Evolutionary conservation across 2,113 vertebrate genomes (phyloP), one percentile per base, ranked within the genome.

Genomic region (Tetrax tetrax): DNA sequence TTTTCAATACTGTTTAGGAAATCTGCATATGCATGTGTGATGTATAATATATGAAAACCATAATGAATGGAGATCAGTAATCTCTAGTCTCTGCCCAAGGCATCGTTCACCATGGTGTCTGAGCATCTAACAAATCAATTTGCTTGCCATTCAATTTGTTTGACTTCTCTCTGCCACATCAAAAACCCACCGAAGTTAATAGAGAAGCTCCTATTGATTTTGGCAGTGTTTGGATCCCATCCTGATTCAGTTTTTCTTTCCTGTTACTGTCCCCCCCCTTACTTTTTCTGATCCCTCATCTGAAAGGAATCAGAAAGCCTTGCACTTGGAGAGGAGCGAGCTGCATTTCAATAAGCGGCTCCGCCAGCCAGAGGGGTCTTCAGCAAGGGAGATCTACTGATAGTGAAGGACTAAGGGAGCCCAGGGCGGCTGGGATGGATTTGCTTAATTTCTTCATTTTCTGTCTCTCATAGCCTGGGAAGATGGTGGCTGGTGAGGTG

Each of bases 311-410:
- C 9, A 1, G 59, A 10, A 47, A 74, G 24, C 24, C 50, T 33
- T 0, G 0, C 28, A 4, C 33, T 37, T 2, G 1, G 43, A 47
- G 51, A 25, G 63, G 7, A n/a, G 14, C 0, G 11, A 88, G 76
- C 23, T 65, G 83, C 51, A 5, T 65, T 81, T 91, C 16, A 31
- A 5, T 59, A 5, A 3, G 25, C 78, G 47, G 50, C 8, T 24
- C 6, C 48, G 15, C 75, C 68, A 31, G 66, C 51, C n/a, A 50
- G 24, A 6, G 15, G 63, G 59, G 66, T 69, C 61, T 90, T 43
- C 69, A 82, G 53, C 7, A 13, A 13, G 22, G 59, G 35, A 65
- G 41, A n/a, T 47, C 12, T 33, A 18, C 25, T 53, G 85, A n/a
- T 57, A 17, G 28, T 27, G 48, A 48, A 37, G 38, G 29, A 6